Percentiles rank a stretch among this genome's conserved stretches.
Conservation (phyloP, 2,113 vertebrate genomes). For the Calypte anna region DNA sequence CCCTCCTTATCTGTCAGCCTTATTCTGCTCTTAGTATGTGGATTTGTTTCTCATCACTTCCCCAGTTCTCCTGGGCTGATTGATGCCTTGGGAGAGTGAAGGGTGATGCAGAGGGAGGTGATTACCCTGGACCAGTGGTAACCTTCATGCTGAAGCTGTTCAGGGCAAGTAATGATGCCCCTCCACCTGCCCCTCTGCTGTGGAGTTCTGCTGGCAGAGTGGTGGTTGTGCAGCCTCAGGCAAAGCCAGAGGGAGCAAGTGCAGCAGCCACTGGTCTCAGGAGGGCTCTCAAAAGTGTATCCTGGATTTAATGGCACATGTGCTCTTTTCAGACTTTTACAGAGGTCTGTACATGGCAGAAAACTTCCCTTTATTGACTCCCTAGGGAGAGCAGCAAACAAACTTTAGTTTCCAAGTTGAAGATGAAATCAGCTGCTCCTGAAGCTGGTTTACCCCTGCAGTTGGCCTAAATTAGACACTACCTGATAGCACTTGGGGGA, state of each 20-base stretch:
- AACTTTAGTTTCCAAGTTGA: background rate
- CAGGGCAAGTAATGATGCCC: background rate
- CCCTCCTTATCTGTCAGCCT: background rate
- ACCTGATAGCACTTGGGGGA: background rate
- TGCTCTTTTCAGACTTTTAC: constrained; percentile 1
- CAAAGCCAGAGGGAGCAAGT: constrained; percentile 43
- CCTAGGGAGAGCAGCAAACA: background rate
- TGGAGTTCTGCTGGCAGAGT: constrained; percentile 5
- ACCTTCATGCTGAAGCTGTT: background rate
- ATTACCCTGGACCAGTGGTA: background rate
- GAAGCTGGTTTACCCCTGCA: background rate
- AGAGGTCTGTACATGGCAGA: background rate
- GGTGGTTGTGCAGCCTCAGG: constrained; percentile 9
- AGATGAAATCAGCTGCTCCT: background rate
- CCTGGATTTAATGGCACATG: constrained; percentile 36
- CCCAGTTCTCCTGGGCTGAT: background rate
- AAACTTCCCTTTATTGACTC: background rate
- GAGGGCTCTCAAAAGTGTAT: background rate
- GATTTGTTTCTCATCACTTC: background rate
- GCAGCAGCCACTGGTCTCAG: background rate
- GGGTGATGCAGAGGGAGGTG: background rate
- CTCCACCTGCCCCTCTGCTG: background rate
- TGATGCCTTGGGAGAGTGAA: background rate
- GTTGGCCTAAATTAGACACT: background rate
- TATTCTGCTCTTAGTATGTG: background rate